These are phyloP conservation scores for Pygoscelis adeliae DNA, from an alignment of 2,113 vertebrate genomes.

Conservation along the genomic window DNA sequence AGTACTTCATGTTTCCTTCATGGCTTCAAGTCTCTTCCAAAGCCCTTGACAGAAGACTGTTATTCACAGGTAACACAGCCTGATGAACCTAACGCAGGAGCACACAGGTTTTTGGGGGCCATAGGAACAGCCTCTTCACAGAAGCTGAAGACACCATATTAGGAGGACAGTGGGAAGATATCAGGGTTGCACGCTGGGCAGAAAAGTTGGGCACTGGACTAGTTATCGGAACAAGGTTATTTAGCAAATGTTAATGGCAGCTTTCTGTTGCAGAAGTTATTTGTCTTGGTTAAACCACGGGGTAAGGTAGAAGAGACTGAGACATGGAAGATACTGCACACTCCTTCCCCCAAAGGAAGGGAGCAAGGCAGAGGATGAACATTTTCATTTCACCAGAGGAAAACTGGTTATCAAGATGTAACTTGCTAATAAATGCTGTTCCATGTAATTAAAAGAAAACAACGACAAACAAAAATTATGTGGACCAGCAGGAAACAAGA, in stretches of 20 bases:
- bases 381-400: neutral
- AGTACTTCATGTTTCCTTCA: neutral
- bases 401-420: neutral
- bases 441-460: slow-evolving; percentile 1
- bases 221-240: neutral
- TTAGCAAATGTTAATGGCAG: neutral
- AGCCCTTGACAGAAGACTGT: neutral
- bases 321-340: neutral
- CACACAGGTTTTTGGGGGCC: neutral
- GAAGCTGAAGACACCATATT: neutral
- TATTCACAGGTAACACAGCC: neutral
- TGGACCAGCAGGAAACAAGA: neutral
- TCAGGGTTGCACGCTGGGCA: neutral
- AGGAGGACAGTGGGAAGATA: neutral
- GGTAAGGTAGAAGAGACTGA: neutral
- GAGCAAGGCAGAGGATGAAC: neutral
- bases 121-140: neutral
- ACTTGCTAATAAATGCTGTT: slow-evolving; percentile 16
- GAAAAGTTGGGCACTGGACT: neutral
- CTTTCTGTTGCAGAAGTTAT: neutral
- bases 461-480: neutral
- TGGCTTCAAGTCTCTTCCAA: neutral
- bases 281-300: neutral
- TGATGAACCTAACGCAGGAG: fast-evolving
- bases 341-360: neutral